phyloP scores from a whole-genome alignment of 1,140 invertebrate species.

The Samia ricini region DNA sequence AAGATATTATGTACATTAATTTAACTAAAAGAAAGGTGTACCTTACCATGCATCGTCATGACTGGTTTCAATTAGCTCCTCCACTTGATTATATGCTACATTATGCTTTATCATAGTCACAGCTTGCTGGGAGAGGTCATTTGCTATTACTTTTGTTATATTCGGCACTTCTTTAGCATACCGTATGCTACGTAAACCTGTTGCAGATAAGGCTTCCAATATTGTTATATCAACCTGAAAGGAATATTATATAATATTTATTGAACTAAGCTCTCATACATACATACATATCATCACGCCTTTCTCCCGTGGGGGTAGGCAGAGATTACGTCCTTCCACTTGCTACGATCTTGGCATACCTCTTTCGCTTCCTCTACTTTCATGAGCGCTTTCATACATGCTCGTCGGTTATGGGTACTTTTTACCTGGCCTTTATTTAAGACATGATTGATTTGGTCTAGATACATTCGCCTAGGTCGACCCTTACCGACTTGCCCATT shows the following conservation, averaged over 20 bases:
- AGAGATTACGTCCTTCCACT: no score
- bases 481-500: no score
- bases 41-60: slow-evolving; percentile 90
- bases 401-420: no score
- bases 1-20: not conserved
- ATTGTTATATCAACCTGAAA: slow-evolving; percentile 83
- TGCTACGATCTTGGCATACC: no score
- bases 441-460: no score
- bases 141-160: slow-evolving; percentile 91
- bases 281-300: no score
- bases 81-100: slow-evolving; percentile 87
- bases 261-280: not conserved
- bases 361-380: no score
- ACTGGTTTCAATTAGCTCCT: slow-evolving; percentile 84
- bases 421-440: no score
- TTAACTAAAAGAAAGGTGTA: not conserved
- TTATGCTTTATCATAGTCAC: slow-evolving; percentile 93
- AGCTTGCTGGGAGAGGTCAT: slow-evolving; percentile 94
- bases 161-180: slow-evolving; percentile 96
- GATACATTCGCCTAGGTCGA: no score
- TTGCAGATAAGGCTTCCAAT: slow-evolving; percentile 96
- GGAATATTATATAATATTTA: not conserved
- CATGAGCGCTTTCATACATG: no score
- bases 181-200: slow-evolving; percentile 95
- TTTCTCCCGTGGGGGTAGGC: no score